Evolutionary conservation across 2,888 invertebrate species (phyloP).

Genomic region (Candidula unifasciata): DNA sequence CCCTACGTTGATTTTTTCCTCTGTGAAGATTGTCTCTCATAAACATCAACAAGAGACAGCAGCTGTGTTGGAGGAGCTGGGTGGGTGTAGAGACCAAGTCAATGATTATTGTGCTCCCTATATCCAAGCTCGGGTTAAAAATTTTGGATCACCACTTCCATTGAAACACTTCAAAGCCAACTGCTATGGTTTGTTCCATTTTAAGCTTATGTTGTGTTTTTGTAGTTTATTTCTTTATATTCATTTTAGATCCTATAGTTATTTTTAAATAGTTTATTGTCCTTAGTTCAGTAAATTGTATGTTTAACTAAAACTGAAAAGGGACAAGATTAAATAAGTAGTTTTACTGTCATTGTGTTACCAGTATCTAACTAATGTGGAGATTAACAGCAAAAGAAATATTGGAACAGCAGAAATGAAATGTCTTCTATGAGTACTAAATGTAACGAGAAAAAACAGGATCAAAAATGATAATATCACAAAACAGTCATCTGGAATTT

Average conservation of each 20-base stretch:
- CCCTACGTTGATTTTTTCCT: neutral
- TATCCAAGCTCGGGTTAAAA: constrained; percentile 82
- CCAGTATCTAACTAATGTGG: no score
- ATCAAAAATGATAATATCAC: no score
- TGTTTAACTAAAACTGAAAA: no score
- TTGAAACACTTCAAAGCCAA: constrained; percentile 76
- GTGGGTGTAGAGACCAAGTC: constrained; percentile 38
- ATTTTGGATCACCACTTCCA: constrained; percentile 84
- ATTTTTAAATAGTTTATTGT: no score
- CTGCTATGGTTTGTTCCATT: constrained; percentile 72
- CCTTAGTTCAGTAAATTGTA: no score
- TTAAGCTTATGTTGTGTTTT: neutral
- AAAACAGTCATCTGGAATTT: no score
- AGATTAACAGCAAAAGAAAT: no score
- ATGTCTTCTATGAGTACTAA: no score
- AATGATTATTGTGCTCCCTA: constrained; percentile 73
- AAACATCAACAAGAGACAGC: constrained; percentile 59
- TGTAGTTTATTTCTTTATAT: neutral
- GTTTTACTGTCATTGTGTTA: no score
- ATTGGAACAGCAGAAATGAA: no score
- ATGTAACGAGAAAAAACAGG: no score
- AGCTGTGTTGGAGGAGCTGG: constrained; percentile 56
- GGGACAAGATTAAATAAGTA: no score
- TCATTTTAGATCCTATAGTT: neutral
- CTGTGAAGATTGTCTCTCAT: constrained; percentile 60